A percentile compares a stretch with the other conserved stretches of the same genome.
These are phyloP conservation scores for Lophius americanus DNA, from an alignment of 2,797 vertebrate genomes.

Conservation along the genomic window DNA sequence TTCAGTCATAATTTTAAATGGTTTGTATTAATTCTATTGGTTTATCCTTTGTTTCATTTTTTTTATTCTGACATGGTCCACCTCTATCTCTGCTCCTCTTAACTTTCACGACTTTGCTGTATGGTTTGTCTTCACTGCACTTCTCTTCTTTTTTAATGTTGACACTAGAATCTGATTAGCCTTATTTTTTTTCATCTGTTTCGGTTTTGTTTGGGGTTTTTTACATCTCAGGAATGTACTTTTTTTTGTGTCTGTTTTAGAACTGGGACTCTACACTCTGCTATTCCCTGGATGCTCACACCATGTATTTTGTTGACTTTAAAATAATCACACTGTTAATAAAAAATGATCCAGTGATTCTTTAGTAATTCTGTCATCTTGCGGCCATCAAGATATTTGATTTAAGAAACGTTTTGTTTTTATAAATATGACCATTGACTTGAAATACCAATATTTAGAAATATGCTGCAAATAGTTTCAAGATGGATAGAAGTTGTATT, in stretches of 20 bases:
- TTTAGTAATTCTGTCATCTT: constrained; percentile 70
- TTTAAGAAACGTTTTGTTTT: constrained; percentile 20
- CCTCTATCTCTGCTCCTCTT: constrained; percentile 18
- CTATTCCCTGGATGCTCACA: constrained; percentile 67
- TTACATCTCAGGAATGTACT: constrained; percentile 82
- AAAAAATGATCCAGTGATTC: constrained; percentile 79
- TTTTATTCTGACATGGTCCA: constrained; percentile 29
- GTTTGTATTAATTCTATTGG: constrained; percentile 1
- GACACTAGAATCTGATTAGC: constrained; percentile 52
- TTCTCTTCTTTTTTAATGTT: constrained; percentile 48
- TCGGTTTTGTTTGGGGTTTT: constrained; percentile 59
- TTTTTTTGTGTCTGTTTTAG: constrained; percentile 56
- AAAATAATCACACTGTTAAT: constrained; percentile 78
- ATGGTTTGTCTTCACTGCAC: constrained; percentile 56
- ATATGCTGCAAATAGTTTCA: constrained; percentile 64
- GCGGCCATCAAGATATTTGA: constrained; percentile 54
- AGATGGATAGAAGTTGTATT: constrained; percentile 44
- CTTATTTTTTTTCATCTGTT: constrained; percentile 7
- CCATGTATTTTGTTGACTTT: constrained; percentile 78
- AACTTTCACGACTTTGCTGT: constrained; percentile 48
- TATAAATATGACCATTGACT: constrained; percentile 45
- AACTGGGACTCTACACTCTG: constrained; percentile 58
- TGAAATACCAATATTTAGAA: constrained; percentile 60
- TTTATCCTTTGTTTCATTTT: constrained; percentile 32
- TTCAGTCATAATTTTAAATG: constrained; percentile 16